Base-by-base conservation (phyloP, 35 echinoderm and acorn worm species). In the Ophiothrix spiculata region DNA sequence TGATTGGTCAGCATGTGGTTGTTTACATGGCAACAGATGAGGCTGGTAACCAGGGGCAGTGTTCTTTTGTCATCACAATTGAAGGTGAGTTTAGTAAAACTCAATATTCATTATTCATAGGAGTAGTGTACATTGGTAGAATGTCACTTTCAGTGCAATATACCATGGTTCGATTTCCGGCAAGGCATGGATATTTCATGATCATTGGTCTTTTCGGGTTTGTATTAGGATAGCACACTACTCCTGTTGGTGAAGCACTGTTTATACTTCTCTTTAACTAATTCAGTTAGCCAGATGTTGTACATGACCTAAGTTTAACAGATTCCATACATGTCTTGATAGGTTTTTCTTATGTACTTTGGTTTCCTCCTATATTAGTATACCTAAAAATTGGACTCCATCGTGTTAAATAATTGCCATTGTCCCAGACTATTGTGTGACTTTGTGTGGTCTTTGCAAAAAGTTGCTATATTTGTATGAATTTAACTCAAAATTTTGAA, bases 1-100 rank as follows among this genome's bases (percentile, higher is more conserved):
- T 69, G 42, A 69, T 69, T 69, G 60, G 60, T 69, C 60, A 69
- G 29, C 1, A 69, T 69, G 60, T 69, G 8, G 42, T 69, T 10
- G 60, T 69, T 69, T 69, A 69, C 60, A 54, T 54, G 45, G 60
- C 60, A 69, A 69, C 60, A 69, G 60, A 69, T n/a, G 60, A 69
- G 60, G 25, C 10, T 69, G 60, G 60, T 69, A 69, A 69, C 23
- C 6, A 12, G 25, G 60, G 60, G 29, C 60, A 69, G 60, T 69
- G 60, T n/a, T 69, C 60, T 12, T 69, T 69, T n/a, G 25, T 49
- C 8, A n/a, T 10, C 10, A 69, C 25, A 25, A 28, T 69, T 15
- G 60, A 69, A 69, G 60, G 60, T 69, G 10, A n/a, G 60, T 25
- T 10, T 6, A 49, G 19, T 19, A 49, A 10, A 10, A 49, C 6